Evolutionary conservation across 2,888 invertebrate genomes (phyloP).

Genomic region (Aleiodes alternator): DNA sequence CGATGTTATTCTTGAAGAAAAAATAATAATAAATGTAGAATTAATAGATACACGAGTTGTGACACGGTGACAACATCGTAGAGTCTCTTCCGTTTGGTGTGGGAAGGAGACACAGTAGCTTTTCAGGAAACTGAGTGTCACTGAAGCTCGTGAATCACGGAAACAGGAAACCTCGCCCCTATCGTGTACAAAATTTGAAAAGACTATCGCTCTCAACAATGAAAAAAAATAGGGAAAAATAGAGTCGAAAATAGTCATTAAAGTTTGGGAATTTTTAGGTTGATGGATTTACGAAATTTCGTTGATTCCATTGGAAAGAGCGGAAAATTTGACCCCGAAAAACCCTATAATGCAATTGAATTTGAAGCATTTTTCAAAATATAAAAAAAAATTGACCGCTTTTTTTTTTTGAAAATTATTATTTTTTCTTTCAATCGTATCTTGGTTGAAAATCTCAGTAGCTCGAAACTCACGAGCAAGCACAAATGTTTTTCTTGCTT

Average conservation of each 20-base stretch:
- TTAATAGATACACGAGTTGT: conserved; percentile 17
- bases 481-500: conserved; percentile 48
- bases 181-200: conserved; percentile 14
- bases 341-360: no score
- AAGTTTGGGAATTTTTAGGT: no score
- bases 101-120: conserved; percentile 27
- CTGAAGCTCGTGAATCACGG: conserved; percentile 34
- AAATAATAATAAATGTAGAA: not conserved
- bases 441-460: conserved; percentile 53
- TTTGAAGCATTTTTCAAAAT: no score
- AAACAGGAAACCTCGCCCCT: conserved; percentile 41
- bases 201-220: conserved; percentile 33
- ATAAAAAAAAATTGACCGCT: no score
- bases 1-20: no score
- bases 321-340: no score
- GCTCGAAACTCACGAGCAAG: conserved; percentile 42
- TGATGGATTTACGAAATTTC: no score
- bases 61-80: conserved; percentile 12
- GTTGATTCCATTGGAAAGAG: no score
- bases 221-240: conserved; percentile 7
- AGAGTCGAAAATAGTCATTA: not conserved
- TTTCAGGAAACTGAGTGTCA: conserved; percentile 28
- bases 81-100: conserved; percentile 18
- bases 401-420: no score
- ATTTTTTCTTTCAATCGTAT: conserved; percentile 31